A percentile compares a stretch with the other conserved stretches of the same genome.
Conservation (phyloP, 2,113 vertebrate genomes). For the Gopherus evgoodei region DNA sequence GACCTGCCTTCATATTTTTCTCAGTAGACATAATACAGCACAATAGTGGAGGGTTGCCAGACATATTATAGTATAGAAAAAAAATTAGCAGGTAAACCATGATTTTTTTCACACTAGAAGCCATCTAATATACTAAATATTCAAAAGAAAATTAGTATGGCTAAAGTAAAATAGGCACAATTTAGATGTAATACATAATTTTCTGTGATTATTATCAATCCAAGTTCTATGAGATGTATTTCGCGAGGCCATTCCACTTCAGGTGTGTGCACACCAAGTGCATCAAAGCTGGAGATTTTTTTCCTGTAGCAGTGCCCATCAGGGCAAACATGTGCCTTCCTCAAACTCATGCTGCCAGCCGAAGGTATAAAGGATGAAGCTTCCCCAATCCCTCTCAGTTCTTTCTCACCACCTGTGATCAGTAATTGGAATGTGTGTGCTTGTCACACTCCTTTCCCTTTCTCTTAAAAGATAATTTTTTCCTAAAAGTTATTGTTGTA, state of each 20-base stretch:
- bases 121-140: neutral
- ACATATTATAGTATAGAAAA: neutral
- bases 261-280: neutral
- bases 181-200: neutral
- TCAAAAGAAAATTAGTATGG: neutral
- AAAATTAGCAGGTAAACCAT: neutral
- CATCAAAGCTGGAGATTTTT: neutral
- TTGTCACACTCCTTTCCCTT: neutral
- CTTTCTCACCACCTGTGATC: neutral
- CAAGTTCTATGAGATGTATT: neutral
- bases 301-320: neutral
- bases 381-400: neutral
- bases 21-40: neutral
- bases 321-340: neutral
- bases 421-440: neutral
- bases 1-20: neutral
- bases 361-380: neutral
- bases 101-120: neutral
- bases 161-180: neutral
- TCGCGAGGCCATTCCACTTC: neutral
- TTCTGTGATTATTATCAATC: neutral
- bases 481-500: neutral
- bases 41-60: neutral
- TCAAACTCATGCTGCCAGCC: neutral
- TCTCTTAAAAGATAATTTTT: neutral